Percentiles rank a stretch among this genome's conserved stretches.
Evolutionary conservation across 92 coral and sea anemone genomes (phyloP).

Genomic region (Phenganax marumi): DNA sequence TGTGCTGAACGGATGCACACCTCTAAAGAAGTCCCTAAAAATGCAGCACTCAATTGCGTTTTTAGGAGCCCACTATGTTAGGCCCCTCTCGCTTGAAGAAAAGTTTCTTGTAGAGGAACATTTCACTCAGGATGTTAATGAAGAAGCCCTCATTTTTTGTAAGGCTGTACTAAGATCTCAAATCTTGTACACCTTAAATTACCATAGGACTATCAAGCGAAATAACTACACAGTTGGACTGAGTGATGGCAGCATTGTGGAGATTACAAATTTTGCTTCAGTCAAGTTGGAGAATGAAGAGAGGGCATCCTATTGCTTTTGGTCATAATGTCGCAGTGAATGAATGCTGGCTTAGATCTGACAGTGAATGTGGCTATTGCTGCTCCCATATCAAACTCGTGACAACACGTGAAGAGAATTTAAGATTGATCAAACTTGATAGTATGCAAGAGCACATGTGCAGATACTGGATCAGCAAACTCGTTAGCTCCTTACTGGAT

Average conservation of each 20-base stretch:
- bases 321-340: not conserved
- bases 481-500: too few relatives aligned
- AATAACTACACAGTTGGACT: not conserved
- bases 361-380: not conserved
- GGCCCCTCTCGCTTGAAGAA: conserved; percentile 15
- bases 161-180: conserved; percentile 4
- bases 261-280: not conserved
- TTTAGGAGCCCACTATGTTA: conserved; percentile 13
- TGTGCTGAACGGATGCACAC: not conserved
- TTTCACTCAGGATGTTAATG: not conserved
- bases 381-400: not conserved
- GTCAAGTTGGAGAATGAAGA: not conserved
- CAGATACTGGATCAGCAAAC: too few relatives aligned
- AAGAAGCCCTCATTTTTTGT: not conserved
- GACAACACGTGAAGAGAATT: not conserved
- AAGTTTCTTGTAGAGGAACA: conserved; percentile 3
- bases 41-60: not conserved
- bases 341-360: not conserved
- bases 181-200: not conserved
- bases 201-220: not conserved
- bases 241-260: not conserved
- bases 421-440: not conserved
- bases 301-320: not conserved
- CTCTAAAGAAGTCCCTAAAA: not conserved
- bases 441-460: not conserved